Conservation (phyloP, 1,140 invertebrate species). For the Mercenaria mercenaria region DNA sequence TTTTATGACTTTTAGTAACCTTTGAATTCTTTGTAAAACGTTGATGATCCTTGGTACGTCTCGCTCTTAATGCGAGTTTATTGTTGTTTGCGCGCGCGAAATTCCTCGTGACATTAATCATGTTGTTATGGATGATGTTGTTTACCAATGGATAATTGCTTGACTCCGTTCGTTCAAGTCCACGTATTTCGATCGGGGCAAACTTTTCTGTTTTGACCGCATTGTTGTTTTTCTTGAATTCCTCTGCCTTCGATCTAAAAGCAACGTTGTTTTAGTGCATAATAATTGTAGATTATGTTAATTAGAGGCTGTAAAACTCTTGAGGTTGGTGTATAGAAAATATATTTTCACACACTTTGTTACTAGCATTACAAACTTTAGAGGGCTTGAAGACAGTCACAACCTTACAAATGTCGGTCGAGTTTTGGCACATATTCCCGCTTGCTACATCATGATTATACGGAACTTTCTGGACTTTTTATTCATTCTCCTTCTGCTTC, state of each 20-base stretch:
- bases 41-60: neutral
- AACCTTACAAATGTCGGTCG: neutral
- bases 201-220: neutral
- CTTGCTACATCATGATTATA: neutral
- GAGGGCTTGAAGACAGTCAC: neutral
- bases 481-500: neutral
- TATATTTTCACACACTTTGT: neutral
- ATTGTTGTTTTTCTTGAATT: neutral
- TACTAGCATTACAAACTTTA: neutral
- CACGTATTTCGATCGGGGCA: neutral
- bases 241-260: neutral
- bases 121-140: neutral
- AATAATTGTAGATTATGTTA: slow-evolving; percentile 2
- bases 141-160: neutral
- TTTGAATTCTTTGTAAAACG: slow-evolving; percentile 1
- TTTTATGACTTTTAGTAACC: neutral
- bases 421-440: neutral
- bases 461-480: slow-evolving; percentile 6
- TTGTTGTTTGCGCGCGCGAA: neutral
- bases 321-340: neutral
- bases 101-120: neutral
- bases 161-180: neutral
- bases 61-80: neutral
- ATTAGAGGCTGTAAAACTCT: neutral
- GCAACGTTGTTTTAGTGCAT: neutral